Conservation (phyloP, 2,113 vertebrate species). For the Scortum barcoo region DNA sequence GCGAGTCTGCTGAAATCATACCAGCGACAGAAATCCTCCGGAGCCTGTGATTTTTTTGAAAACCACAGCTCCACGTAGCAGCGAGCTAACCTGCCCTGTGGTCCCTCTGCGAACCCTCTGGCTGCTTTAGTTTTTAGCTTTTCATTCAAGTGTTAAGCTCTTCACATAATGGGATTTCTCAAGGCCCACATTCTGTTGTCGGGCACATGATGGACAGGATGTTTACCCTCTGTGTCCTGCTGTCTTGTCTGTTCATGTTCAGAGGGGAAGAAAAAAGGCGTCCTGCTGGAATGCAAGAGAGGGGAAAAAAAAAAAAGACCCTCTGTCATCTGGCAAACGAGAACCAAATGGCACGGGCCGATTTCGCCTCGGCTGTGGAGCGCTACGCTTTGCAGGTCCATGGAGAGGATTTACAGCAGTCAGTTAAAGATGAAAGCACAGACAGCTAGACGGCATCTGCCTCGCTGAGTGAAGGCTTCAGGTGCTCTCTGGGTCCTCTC, state of each 20-base stretch:
- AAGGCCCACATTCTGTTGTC: not conserved
- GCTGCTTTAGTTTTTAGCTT: not conserved
- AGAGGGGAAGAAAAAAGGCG: constrained; percentile 18
- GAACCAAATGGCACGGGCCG: constrained; percentile 1
- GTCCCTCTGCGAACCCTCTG: constrained; percentile 4
- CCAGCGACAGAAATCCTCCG: constrained; percentile 44
- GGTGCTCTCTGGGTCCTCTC: constrained; percentile 2
- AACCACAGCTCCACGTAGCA: constrained; percentile 47
- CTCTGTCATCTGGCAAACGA: not conserved
- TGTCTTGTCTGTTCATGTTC: constrained; percentile 42
- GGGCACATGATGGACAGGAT: constrained; percentile 27
- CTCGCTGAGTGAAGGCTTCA: constrained; percentile 37
- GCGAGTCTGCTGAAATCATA: constrained; percentile 51
- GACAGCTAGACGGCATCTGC: constrained; percentile 33
- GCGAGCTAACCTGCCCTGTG: constrained; percentile 35
- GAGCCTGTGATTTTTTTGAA: constrained; percentile 57
- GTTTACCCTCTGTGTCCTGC: constrained; percentile 18
- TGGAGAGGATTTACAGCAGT: constrained; percentile 32
- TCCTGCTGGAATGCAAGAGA: constrained; percentile 28
- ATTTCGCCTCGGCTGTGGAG: not conserved
- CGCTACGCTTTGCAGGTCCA: constrained; percentile 6
- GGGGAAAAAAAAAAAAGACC: constrained; percentile 12
- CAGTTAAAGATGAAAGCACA: constrained; percentile 57
- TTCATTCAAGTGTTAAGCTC: not conserved
- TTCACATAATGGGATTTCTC: not conserved